phyloP scores from a whole-genome alignment of 2,888 invertebrate genomes.

The Anarsia innoxiella region DNA sequence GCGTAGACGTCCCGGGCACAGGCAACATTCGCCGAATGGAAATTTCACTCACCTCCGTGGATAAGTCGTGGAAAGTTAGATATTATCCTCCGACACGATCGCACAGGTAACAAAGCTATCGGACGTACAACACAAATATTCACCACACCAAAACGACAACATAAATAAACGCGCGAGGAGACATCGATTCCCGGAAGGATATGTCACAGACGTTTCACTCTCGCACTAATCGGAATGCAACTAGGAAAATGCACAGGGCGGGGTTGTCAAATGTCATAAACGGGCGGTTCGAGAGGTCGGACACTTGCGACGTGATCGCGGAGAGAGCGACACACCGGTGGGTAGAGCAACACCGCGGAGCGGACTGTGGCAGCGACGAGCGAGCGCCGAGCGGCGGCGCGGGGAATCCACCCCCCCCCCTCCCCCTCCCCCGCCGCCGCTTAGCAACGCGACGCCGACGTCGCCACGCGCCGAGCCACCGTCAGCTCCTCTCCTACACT shows the following conservation, averaged over 20 bases:
- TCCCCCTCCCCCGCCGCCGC: conserved; percentile 34
- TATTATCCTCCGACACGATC: conserved; percentile 68
- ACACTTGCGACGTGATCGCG: conserved; percentile 49
- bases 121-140: conserved; percentile 72
- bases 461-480: conserved; percentile 18
- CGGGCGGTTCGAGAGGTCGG: conserved; percentile 68
- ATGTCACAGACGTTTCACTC: conserved; percentile 49
- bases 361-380: conserved; percentile 40
- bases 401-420: conserved; percentile 32
- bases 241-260: conserved; percentile 70
- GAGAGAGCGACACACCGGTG: conserved; percentile 39
- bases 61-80: conserved; percentile 56
- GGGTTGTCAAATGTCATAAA: conserved; percentile 72
- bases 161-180: conserved; percentile 68
- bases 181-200: conserved; percentile 43
- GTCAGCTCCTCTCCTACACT: no score
- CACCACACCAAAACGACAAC: conserved; percentile 75
- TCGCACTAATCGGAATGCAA: conserved; percentile 64
- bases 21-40: conserved; percentile 36
- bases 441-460: conserved; percentile 31
- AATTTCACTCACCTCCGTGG: conserved; percentile 59
- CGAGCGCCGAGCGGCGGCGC: conserved; percentile 22
- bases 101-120: conserved; percentile 73
- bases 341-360: conserved; percentile 53
- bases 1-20: conserved; percentile 37